Conservation (phyloP, 2,888 invertebrate genomes). For the Leucophora obtusa region DNA sequence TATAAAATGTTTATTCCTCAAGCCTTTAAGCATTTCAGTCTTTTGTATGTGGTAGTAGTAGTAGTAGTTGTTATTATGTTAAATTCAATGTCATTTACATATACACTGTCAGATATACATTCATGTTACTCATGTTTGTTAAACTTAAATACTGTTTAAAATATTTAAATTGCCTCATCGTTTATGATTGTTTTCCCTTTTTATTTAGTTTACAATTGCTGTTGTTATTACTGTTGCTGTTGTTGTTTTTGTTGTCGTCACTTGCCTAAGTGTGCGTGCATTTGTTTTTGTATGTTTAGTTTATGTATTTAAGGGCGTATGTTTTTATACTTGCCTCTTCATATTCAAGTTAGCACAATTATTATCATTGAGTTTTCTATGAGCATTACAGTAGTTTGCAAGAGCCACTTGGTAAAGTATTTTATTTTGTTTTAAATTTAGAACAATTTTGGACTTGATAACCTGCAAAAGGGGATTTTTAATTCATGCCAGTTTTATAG, state of each 20-base stretch:
- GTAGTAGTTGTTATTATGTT: slow-evolving; percentile 23
- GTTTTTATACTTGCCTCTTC: neutral
- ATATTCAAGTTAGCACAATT: neutral
- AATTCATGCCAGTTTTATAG: too few relatives aligned
- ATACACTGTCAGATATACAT: too few relatives aligned
- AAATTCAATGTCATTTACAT: slow-evolving; percentile 39
- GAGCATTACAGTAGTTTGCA: neutral
- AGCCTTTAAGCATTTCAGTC: slow-evolving; percentile 21
- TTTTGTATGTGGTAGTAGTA: neutral
- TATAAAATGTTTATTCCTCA: neutral
- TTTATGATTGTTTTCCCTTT: neutral
- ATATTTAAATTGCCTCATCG: neutral
- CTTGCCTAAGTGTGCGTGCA: neutral
- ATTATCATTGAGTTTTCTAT: neutral
- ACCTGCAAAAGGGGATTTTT: too few relatives aligned
- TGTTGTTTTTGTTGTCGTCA: too few relatives aligned
- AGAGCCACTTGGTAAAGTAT: neutral
- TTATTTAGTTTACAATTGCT: neutral
- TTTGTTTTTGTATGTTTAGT: neutral
- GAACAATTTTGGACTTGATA: too few relatives aligned
- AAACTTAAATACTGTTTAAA: neutral
- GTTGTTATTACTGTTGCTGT: too few relatives aligned
- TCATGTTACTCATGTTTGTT: neutral
- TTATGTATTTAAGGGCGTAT: neutral
- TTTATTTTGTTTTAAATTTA: too few relatives aligned